Conservation (phyloP, 2,797 vertebrate species). For the Calcarius lapponicus region DNA sequence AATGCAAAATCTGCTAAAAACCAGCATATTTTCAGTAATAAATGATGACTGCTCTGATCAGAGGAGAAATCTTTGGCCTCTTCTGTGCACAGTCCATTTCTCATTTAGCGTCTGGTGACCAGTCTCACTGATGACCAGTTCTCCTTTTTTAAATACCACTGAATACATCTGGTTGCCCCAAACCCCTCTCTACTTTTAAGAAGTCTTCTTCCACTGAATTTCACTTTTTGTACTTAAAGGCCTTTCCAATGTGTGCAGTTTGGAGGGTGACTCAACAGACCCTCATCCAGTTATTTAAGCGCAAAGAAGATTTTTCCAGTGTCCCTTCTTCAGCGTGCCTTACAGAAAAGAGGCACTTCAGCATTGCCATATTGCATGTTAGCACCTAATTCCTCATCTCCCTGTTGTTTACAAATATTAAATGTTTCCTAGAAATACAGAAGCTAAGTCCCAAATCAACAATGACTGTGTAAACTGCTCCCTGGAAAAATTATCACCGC, state of each 20-base stretch:
- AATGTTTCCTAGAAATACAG: background rate
- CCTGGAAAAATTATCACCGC: background rate
- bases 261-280: background rate
- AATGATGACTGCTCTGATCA: background rate
- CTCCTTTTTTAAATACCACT: background rate
- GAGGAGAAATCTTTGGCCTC: background rate
- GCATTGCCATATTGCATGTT: background rate
- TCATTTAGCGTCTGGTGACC: background rate
- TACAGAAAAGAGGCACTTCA: background rate
- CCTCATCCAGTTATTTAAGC: background rate
- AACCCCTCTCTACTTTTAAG: background rate
- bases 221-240: background rate
- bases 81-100: background rate
- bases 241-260: background rate
- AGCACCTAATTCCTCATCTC: background rate
- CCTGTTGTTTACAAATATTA: background rate
- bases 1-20: background rate
- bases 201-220: background rate
- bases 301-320: background rate
- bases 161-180: background rate
- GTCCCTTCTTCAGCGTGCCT: background rate
- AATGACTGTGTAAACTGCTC: background rate
- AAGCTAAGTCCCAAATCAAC: background rate
- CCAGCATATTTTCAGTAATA: background rate
- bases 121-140: background rate